Percentiles rank a stretch among this genome's conserved stretches.
These are phyloP conservation scores for Gymnothorax javanicus DNA, from an alignment of 2,797 vertebrate genomes.

Conservation along the genomic window DNA sequence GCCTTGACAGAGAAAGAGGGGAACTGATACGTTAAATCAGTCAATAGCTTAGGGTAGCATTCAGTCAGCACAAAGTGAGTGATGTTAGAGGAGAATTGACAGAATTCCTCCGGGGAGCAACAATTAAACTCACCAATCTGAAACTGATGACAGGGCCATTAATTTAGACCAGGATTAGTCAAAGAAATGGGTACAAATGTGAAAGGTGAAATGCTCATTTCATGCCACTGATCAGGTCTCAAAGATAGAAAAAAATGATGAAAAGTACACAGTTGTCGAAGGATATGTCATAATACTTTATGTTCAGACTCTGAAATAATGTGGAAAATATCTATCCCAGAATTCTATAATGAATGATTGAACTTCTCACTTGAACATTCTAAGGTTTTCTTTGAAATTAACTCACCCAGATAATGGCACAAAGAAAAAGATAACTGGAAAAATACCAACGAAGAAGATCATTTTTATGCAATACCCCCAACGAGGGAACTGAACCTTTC, in stretches of 20 bases:
- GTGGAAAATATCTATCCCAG: conserved; percentile 3
- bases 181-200: background rate
- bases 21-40: conserved; percentile 51
- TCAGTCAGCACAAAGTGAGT: conserved; percentile 49
- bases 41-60: conserved; percentile 50
- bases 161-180: conserved; percentile 20
- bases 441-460: background rate
- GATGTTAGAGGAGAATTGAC: conserved; percentile 46
- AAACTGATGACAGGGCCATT: conserved; percentile 53
- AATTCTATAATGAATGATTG: background rate
- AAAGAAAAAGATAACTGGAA: background rate
- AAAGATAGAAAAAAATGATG: background rate
- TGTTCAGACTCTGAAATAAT: background rate
- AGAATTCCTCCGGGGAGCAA: conserved; percentile 56
- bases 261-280: too few species aligned
- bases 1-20: conserved; percentile 49
- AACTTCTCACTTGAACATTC: background rate
- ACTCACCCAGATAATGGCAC: background rate
- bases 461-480: background rate
- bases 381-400: background rate
- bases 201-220: background rate
- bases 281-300: too few species aligned
- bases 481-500: conserved; percentile 56
- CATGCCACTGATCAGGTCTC: background rate
- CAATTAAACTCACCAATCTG: conserved; percentile 44